A percentile compares a stretch with the other conserved stretches of the same genome.
Evolutionary conservation across 2,797 vertebrate species (phyloP).

Genomic region (Dicrostonyx torquatus): DNA sequence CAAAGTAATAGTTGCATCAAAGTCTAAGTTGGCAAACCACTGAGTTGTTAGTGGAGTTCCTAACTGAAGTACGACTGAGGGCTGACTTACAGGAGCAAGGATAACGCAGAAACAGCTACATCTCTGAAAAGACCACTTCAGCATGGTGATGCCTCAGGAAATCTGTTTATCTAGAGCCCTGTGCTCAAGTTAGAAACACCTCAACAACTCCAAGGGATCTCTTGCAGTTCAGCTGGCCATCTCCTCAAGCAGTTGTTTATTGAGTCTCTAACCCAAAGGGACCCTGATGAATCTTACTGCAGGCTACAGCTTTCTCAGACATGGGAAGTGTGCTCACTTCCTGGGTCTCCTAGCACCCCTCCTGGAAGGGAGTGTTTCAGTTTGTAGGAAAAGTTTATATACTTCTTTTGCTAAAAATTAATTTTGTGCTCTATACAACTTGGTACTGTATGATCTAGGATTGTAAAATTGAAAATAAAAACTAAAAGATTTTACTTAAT

Average conservation of each 20-base stretch:
- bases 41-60: not conserved
- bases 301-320: not conserved
- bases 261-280: not conserved
- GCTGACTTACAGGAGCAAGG: not conserved
- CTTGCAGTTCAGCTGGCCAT: not conserved
- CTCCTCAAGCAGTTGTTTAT: not conserved
- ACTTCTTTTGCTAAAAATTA: slow-evolving; percentile 8
- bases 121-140: not conserved
- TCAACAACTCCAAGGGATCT: not conserved
- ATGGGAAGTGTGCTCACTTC: not conserved
- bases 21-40: not conserved
- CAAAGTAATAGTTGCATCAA: not conserved
- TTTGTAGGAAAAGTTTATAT: not conserved
- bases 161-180: not conserved
- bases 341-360: not conserved
- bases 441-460: slow-evolving; percentile 11
- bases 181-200: not conserved
- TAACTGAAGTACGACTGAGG: not conserved
- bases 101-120: not conserved
- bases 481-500: slow-evolving; percentile 20
- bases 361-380: not conserved
- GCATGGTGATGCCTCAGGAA: not conserved
- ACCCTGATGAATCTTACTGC: not conserved
- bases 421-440: not conserved
- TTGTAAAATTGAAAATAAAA: slow-evolving; percentile 43